Percentiles rank a stretch among this genome's conserved stretches.
These are phyloP conservation scores for Lathronympha strigana DNA, from an alignment of 2,888 invertebrate species.

Conservation along the genomic window DNA sequence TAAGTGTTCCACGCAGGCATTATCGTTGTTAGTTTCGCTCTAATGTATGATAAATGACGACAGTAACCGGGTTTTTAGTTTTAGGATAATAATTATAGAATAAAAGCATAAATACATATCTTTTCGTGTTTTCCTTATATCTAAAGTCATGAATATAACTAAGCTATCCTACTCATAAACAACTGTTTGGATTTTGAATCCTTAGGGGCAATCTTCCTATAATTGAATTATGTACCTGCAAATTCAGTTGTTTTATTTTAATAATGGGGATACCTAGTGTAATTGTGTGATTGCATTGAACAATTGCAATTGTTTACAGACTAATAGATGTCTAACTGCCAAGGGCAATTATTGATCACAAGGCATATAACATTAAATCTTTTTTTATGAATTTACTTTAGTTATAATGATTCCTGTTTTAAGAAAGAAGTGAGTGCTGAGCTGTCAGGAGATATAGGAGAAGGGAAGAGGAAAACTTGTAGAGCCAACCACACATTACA, in stretches of 20 bases:
- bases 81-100: not conserved
- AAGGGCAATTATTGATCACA: no score
- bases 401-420: no score
- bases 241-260: not conserved
- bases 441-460: no score
- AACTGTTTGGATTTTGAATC: not conserved
- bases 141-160: not conserved
- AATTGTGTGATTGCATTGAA: not conserved
- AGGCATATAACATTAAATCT: no score
- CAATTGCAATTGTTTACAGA: not conserved
- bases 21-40: not conserved
- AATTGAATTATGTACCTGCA: not conserved
- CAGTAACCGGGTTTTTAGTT: not conserved
- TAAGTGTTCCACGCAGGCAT: not conserved
- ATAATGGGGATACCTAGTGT: not conserved
- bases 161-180: not conserved
- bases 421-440: no score
- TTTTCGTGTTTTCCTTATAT: not conserved
- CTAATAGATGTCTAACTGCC: no score
- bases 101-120: not conserved
- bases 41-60: not conserved
- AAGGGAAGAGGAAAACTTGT: no score
- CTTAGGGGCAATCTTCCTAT: not conserved
- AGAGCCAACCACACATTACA: no score
- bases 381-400: no score